Base-by-base conservation (phyloP, 2,113 vertebrate genomes). In the Otus sunia region DNA sequence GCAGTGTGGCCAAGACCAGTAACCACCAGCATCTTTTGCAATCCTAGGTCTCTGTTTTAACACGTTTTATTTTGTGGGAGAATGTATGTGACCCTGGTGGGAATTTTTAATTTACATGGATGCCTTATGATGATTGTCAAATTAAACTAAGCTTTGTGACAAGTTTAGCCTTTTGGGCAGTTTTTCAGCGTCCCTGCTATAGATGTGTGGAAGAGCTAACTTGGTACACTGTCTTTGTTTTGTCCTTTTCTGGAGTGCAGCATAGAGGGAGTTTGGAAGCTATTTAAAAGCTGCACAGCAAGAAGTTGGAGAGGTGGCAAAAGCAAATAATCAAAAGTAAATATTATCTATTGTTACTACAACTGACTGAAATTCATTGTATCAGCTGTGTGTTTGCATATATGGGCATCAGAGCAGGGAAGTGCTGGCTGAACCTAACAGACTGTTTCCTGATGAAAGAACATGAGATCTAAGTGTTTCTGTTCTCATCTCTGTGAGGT, bases 41-140 rank as follows among this genome's bases (percentile, higher is more conserved):
- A 78, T 90, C 83, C 69, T n/a, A 26, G 84, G 79, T 91, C 86
- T 96, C 74, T 13, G 17, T 94, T 96, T 88, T 93, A 97, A 64
- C 69, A 81, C 2, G 1, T 86, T 92, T 92, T 92, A 76, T 95
- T 95, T 96, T 86, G 71, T 87, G 81, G 94, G 92, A 97, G 88
- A 95, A 96, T 90, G 73, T 96, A 84, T 94, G 85, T 83, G 88
- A 95, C 90, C 88, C 94, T 86, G 75, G 62, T 91, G 93, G 93
- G 74, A 95, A 88, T 94, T 95, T 95, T 95, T 97, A 96, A 97
- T 93, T 93, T 92, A 96, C 94, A 84, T 94, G 86, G 81, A 97
- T 97, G 97, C 97, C 97, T 98, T 97, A 97, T 58, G 94, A 94
- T 96, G 94, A 95, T 64, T 95, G 94, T 98, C 95, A 90, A 92